A percentile compares a stretch with the other conserved stretches of the same genome.
phyloP scores from a whole-genome alignment of 2,113 vertebrate species.

The Vulpes lagopus region DNA sequence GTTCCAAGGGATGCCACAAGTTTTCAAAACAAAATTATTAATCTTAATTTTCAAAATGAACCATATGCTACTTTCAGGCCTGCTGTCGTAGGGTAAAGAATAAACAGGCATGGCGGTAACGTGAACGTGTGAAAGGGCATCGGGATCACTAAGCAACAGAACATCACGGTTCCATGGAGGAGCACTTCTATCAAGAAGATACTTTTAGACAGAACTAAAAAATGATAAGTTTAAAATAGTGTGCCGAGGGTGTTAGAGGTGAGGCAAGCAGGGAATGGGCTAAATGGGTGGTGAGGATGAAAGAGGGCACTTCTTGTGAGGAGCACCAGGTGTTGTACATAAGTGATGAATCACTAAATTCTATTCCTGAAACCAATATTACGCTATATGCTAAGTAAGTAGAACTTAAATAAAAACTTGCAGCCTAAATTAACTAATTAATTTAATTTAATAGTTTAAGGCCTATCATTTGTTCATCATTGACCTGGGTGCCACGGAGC shows the following conservation, averaged over 20 bases:
- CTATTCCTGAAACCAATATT: background rate
- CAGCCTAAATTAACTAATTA: background rate
- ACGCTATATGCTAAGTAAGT: background rate
- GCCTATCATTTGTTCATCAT: background rate
- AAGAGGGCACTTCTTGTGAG: background rate
- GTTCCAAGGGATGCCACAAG: background rate
- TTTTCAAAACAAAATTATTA: slow-evolving; percentile 59
- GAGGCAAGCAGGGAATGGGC: background rate
- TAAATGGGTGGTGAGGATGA: background rate
- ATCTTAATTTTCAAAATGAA: slow-evolving; percentile 37
- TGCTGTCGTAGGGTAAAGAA: background rate
- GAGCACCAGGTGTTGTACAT: background rate
- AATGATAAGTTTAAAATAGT: background rate
- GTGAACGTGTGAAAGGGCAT: background rate
- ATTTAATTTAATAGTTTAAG: background rate
- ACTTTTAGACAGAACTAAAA: background rate
- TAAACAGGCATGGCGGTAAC: background rate
- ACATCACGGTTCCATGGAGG: background rate
- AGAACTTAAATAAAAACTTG: background rate
- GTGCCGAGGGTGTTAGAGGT: background rate
- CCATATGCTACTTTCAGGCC: background rate
- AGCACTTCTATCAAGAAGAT: background rate
- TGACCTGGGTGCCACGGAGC: background rate
- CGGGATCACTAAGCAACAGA: background rate
- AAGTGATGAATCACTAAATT: background rate